Base-by-base conservation (phyloP, 2,888 invertebrate genomes). In the Protonemura montana region DNA sequence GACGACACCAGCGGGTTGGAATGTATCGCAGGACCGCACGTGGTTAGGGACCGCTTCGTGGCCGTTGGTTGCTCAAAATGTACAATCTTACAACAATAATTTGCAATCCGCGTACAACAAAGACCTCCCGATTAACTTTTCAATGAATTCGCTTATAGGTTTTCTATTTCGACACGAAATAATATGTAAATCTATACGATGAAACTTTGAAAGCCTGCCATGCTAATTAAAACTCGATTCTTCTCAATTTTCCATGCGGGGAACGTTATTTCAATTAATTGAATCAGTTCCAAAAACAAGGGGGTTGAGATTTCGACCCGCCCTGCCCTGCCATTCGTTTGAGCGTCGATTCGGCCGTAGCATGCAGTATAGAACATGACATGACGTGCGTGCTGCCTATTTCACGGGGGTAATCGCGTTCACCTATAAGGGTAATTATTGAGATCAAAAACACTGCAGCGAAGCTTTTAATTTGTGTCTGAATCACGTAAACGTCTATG, bases 401-500 rank as follows among this genome's bases (percentile, higher is more conserved):
- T 84, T 84, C 59, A 84, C 59, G 84, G 59, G n/a, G 76, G 59
- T 84, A 84, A 84, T 84, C 59, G 29, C 76, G 81, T 84, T 84
- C 26, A 27, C 84, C 59, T 59, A 59, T 84, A 25, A 84, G 59
- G 59, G 84, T 84, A 42, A 84, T 84, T 84, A 84, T 84, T 84
- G 59, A 59, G 84, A 84, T 84, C 84, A 76, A 84, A 84, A 84
- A 42, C 84, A 59, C 59, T 59, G 42, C 76, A 84, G 59, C 76
- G 76, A 84, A 30, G 21, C 82, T 84, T 84, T 84, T 84, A 59
- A 84, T 84, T 84, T 84, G 59, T 84, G 26, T 41, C 84, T 84
- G 59, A 59, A 84, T 28, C 84, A 84, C 84, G 84, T 84, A 76
- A 84, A 76, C 84, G 84, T 76, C 59, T 84, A 81, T 84, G 76